Percentiles rank a stretch among this genome's conserved stretches.
These are phyloP conservation scores for Thrips palmi DNA, from an alignment of 1,140 invertebrate genomes.

Conservation along the genomic window DNA sequence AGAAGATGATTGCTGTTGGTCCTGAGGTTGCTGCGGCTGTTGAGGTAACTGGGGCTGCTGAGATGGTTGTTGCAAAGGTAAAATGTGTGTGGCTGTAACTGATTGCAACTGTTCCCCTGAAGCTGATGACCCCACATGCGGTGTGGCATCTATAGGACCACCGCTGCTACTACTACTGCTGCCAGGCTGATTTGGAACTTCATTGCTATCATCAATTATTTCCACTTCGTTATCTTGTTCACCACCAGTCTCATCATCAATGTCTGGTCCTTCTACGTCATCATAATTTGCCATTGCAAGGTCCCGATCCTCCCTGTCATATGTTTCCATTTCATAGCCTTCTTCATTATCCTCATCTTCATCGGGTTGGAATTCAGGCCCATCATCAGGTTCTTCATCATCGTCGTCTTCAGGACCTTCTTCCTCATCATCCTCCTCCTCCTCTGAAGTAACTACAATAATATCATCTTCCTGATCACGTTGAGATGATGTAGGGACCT, in stretches of 20 bases:
- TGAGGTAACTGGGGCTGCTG: constrained; percentile 12
- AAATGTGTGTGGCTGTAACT: too few species aligned
- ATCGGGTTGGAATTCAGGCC: constrained; percentile 16
- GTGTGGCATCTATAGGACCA: too few species aligned
- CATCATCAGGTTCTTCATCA: constrained; percentile 21
- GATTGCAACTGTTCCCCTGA: too few species aligned
- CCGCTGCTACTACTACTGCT: constrained; percentile 14
- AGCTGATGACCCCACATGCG: too few species aligned
- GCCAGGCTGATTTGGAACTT: constrained; percentile 34
- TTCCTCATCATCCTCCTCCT: constrained; percentile 39
- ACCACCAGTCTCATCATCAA: constrained; percentile 20
- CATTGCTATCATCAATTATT: constrained; percentile 36
- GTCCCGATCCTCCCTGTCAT: constrained; percentile 25
- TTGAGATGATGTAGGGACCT: constrained; percentile 65
- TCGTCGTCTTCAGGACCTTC: constrained; percentile 24
- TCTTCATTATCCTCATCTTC: constrained; percentile 29
- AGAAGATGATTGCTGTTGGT: constrained; percentile 24
- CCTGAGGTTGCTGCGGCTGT: constrained; percentile 19
- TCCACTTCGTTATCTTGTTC: constrained; percentile 42
- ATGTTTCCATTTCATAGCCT: constrained; percentile 30
- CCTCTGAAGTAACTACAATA: constrained; percentile 53
- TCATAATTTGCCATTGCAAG: constrained; percentile 26
- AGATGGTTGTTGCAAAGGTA: constrained; percentile 11
- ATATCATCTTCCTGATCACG: constrained; percentile 61
- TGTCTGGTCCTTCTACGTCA: constrained; percentile 23